Base-by-base conservation (phyloP, 2,113 vertebrate species). In the Vicugna pacos region DNA sequence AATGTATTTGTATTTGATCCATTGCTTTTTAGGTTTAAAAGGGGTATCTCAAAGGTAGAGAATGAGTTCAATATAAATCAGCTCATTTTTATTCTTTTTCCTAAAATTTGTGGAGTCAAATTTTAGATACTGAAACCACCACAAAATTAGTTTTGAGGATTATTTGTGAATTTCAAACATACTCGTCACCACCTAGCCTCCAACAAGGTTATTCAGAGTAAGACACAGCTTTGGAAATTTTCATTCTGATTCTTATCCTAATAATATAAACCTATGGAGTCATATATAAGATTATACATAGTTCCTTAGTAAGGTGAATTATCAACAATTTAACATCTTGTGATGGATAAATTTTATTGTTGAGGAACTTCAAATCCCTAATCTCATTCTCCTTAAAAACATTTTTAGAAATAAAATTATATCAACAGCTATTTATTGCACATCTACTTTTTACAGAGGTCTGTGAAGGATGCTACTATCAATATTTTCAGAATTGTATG, bases 101-200 rank as follows among this genome's bases (percentile, higher is more conserved):
- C 87, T 65, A 90, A 97, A 91, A 50, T 86, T 73, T 64, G 2
- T 76, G 6, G 38, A 86, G 9, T 30, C 48, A 89, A 81, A 83
- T 73, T 95, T 76, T 58, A 64, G 16, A 79, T 8, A 93, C 12
- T 62, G 32, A 65, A 93, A 42, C 52, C 30, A 86, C 42, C 8
- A 67, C 3, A 77, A 75, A 91, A 89, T 73, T 93, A 70, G 35
- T 5, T 80, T 58, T 89, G 54, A 52, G 20, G 28, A 30, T 62
- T 83, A 92, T 79, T 82, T 92, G 19, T 82, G 75, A 97, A 70
- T 93, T 96, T 93, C 48, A 70, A 80, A 91, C 32, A 58, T 62
- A 84, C 5, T 8, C 88, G 6, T 11, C 19, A 20, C 58, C 2
- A 72, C 48, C n/a, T 87, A 56, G 52, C 19, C 3, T 72, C 42